A percentile compares a stretch with the other conserved stretches of the same genome.
phyloP scores from a whole-genome alignment of 2,888 invertebrate genomes.

The Ectemnius cavifrons region DNA sequence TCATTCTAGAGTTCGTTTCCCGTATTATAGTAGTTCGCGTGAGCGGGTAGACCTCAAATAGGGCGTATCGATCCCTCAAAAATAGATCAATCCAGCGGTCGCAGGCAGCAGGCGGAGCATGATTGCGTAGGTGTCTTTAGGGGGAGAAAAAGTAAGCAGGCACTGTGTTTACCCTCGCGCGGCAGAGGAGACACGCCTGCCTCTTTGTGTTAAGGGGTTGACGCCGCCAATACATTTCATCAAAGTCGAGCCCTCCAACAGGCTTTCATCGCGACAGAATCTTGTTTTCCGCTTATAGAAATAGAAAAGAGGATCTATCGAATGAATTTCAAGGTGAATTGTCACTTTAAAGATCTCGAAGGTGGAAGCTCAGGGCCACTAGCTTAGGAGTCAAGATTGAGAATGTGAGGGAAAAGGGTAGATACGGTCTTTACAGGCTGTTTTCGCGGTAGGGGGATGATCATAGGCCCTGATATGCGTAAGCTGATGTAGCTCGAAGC shows the following conservation, averaged over 20 bases:
- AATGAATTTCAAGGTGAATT: too few species aligned
- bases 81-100: conserved; percentile 40
- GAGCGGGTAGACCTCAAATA: conserved; percentile 28
- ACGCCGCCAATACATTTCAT: conserved; percentile 27
- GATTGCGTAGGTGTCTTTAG: conserved; percentile 26
- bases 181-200: conserved; percentile 18
- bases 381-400: too few species aligned
- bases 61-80: conserved; percentile 42
- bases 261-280: too few species aligned
- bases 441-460: too few species aligned
- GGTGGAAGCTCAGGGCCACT: too few species aligned
- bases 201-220: neutral
- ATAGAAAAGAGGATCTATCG: too few species aligned
- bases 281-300: too few species aligned
- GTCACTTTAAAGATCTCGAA: too few species aligned
- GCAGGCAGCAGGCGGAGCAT: neutral
- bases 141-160: neutral
- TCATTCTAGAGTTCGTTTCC: conserved; percentile 10
- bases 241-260: conserved; percentile 29
- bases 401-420: too few species aligned
- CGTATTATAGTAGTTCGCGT: conserved; percentile 39
- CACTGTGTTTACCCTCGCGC: conserved; percentile 3
- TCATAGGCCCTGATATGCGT: neutral
- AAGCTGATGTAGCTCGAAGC: neutral
- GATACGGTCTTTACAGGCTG: too few species aligned